Evolutionary conservation across 2,888 invertebrate genomes (phyloP).

Genomic region (Tethea ocularis): DNA sequence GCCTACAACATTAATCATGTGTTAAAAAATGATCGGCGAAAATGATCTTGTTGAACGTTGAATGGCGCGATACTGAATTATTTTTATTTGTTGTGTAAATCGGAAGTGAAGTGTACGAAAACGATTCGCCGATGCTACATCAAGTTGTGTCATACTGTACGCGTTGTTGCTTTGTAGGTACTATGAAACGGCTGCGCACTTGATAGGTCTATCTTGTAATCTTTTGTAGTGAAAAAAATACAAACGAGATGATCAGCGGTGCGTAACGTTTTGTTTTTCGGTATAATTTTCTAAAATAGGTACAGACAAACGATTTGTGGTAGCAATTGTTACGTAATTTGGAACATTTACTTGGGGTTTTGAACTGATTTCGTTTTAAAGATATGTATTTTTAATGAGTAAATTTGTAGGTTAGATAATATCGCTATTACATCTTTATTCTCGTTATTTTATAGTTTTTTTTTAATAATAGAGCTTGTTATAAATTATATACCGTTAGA

Average conservation of each 20-base stretch:
- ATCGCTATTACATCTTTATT: neutral
- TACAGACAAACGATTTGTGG: conserved; percentile 6
- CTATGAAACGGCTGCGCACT: conserved; percentile 10
- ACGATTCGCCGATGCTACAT: no score
- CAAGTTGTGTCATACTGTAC: no score
- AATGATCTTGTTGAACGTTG: no score
- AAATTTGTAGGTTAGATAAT: neutral
- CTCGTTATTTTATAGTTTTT: neutral
- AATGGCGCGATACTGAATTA: no score
- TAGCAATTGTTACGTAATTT: conserved; percentile 27
- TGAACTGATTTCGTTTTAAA: neutral
- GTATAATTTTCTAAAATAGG: neutral
- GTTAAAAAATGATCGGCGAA: no score
- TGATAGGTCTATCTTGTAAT: conserved; percentile 24
- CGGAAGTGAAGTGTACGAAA: no score
- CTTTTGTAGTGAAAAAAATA: conserved; percentile 23
- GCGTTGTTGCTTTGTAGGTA: no score
- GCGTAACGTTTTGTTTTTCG: conserved; percentile 32
- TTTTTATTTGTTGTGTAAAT: no score
- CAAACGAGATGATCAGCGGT: conserved; percentile 29
- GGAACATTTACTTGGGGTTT: conserved; percentile 11
- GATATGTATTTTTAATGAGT: neutral
- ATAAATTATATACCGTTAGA: neutral
- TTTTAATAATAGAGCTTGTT: neutral
- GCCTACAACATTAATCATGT: no score